phyloP scores from a whole-genome alignment of 2,888 invertebrate species.

The Trypoxylon attenuatum region DNA sequence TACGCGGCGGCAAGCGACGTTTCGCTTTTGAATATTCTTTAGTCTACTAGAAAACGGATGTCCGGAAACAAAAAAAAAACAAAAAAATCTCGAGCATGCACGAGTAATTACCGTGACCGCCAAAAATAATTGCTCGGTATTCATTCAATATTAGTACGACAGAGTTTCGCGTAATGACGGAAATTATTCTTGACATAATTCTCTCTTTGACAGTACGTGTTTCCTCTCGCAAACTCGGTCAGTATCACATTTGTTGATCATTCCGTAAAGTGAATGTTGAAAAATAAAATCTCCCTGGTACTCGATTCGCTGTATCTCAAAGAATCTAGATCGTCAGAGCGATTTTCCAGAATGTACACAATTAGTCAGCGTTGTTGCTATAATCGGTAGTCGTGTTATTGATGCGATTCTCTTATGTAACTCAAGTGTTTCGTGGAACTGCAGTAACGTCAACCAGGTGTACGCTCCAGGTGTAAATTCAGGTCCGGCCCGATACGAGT shows the following conservation, averaged over 20 bases:
- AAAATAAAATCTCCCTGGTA: background rate
- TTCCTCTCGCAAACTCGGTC: slow-evolving; percentile 14
- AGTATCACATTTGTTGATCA: background rate
- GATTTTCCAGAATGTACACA: background rate
- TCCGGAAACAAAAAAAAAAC: background rate
- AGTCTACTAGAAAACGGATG: background rate
- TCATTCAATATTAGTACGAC: background rate
- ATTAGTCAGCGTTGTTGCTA: slow-evolving; percentile 14
- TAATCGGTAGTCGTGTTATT: slow-evolving; percentile 23
- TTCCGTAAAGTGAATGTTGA: slow-evolving; percentile 1
- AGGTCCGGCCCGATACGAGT: slow-evolving; percentile 15
- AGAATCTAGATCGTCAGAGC: background rate
- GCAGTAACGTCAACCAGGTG: slow-evolving; percentile 23
- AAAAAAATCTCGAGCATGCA: background rate
- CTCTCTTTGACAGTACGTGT: background rate
- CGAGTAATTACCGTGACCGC: slow-evolving; percentile 2
- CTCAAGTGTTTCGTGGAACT: slow-evolving; percentile 28
- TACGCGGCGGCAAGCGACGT: background rate
- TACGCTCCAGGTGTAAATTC: slow-evolving; percentile 22
- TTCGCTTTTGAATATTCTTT: slow-evolving; percentile 9
- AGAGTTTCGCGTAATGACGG: slow-evolving; percentile 3
- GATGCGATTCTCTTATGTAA: slow-evolving; percentile 33
- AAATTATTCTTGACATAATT: slow-evolving; percentile 22
- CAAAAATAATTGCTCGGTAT: background rate
- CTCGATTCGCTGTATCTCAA: background rate